Evolutionary conservation across 2,113 vertebrate species (phyloP).

Genomic region (Ailurus styani): DNA sequence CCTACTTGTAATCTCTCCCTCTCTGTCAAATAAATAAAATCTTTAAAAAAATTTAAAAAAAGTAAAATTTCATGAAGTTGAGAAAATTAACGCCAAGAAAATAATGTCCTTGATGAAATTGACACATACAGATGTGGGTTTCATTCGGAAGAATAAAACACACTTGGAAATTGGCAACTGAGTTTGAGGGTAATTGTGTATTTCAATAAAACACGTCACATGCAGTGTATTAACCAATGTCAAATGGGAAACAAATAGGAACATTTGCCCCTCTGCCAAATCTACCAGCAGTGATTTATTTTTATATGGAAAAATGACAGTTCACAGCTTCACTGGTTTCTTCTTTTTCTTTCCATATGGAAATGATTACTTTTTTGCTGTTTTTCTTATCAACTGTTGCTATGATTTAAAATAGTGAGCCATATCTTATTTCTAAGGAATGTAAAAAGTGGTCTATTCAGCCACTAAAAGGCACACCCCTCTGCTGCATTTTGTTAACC

Average conservation of each 20-base stretch:
- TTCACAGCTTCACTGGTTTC: slow-evolving; percentile 28
- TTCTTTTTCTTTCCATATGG: slow-evolving; percentile 68
- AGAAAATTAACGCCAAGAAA: slow-evolving; percentile 43
- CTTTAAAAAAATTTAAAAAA: too few relatives aligned
- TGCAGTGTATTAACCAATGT: neutral
- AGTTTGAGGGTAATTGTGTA: neutral
- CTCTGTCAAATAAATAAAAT: too few relatives aligned
- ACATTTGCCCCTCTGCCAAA: slow-evolving; percentile 35
- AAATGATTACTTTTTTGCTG: slow-evolving; percentile 71
- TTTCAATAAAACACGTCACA: neutral
- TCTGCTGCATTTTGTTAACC: slow-evolving; percentile 39
- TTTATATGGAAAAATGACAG: slow-evolving; percentile 54
- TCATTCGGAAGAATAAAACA: neutral
- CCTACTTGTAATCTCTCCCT: too few relatives aligned
- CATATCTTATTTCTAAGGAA: slow-evolving; percentile 73
- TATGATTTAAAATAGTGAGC: slow-evolving; percentile 70
- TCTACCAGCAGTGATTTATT: slow-evolving; percentile 11
- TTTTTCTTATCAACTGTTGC: slow-evolving; percentile 79
- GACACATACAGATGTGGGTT: neutral
- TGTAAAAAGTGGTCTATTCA: slow-evolving; percentile 57
- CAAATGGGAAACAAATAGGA: slow-evolving; percentile 40
- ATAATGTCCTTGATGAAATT: neutral
- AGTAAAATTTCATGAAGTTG: neutral
- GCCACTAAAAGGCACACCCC: slow-evolving; percentile 61
- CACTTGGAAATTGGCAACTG: slow-evolving; percentile 12